Base-by-base conservation (phyloP, 2,113 vertebrate species). In the Gracilinanus agilis region DNA sequence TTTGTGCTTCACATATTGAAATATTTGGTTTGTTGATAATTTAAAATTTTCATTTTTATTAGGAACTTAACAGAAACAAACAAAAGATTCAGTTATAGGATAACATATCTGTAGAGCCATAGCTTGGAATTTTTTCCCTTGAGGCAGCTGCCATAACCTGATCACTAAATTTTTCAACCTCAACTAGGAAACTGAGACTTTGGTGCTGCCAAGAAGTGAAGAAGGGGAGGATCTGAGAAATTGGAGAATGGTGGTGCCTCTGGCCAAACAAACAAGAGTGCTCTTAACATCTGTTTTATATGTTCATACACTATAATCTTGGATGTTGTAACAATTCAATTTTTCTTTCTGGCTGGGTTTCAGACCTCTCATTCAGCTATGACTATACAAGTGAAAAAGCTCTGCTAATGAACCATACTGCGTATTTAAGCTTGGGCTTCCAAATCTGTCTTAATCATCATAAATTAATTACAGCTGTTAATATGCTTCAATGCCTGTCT, bases 381-480 rank as follows among this genome's bases (percentile, higher is more conserved):
- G 29, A 19, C 3, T 40, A 12, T 13, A n/a, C 10, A 34, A 54
- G 5, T 10, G 24, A 44, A 90, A 67, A 24, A n/a, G 55, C 34
- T 10, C 12, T 44, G 53, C 44, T 34, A 83, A 11, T 16, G 53
- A 56, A 90, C 88, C 34, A 53, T 29, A 54, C 0, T 5, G 3
- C 19, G 13, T 90, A 44, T 34, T 89, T 61, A 19, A 11, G 24
- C 21, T 24, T 58, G 29, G 67, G 13, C 13, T 83, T 94, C 91
- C 89, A 93, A 89, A 40, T 95, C 16, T 49, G 44, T 83, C 11
- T 49, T 91, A 44, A 90, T 93, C 44, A 40, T 11, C 12, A 25
- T 25, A 93, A 89, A 58, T 96, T 54, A 92, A 8, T 34, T 90
- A 40, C n/a, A 90, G 29, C 53, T 95, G 3, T 90, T 94, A 88